Conservation (phyloP, 2,797 vertebrate genomes). For the Distichodus sexfasciatus region DNA sequence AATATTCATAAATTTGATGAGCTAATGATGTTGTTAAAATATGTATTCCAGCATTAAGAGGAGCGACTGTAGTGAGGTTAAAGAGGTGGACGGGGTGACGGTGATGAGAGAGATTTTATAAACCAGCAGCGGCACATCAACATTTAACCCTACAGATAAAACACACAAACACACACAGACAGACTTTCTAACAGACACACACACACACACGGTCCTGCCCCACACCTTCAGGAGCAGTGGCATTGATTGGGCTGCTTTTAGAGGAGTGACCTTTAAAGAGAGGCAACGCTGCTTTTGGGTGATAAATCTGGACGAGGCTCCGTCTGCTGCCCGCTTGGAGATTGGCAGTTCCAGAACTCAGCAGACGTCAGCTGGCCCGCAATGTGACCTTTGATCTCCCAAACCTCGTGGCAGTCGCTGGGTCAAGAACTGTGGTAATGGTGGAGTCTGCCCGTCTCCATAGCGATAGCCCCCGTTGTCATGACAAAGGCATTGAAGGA, state of each 20-base stretch:
- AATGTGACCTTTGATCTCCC: slow-evolving; percentile 69
- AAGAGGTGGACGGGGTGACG: slow-evolving; percentile 55
- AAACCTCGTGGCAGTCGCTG: slow-evolving; percentile 63
- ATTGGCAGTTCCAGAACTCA: slow-evolving; percentile 65
- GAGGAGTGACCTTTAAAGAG: slow-evolving; percentile 83
- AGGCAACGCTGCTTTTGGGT: slow-evolving; percentile 82
- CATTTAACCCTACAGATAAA: neutral
- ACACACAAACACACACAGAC: neutral
- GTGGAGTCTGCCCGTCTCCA: slow-evolving; percentile 66
- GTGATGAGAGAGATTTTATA: too few species aligned
- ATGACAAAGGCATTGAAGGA: slow-evolving; percentile 28
- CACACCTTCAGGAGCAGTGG: slow-evolving; percentile 71
- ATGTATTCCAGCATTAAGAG: slow-evolving; percentile 75
- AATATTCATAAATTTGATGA: slow-evolving; percentile 73
- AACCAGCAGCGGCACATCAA: too few species aligned
- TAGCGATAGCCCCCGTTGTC: slow-evolving; percentile 63
- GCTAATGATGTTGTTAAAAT: slow-evolving; percentile 79
- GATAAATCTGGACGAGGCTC: slow-evolving; percentile 91
- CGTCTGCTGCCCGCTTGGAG: slow-evolving; percentile 72
- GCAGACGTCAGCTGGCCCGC: slow-evolving; percentile 63
- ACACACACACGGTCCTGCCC: slow-evolving; percentile 30
- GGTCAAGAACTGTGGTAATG: slow-evolving; percentile 73
- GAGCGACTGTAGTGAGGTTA: slow-evolving; percentile 66
- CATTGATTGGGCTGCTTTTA: slow-evolving; percentile 89
- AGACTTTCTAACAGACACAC: neutral